Evolutionary conservation across 2,797 vertebrate genomes (phyloP), one percentile per base, ranked within the genome.

Genomic region (Hemibagrus guttatus): DNA sequence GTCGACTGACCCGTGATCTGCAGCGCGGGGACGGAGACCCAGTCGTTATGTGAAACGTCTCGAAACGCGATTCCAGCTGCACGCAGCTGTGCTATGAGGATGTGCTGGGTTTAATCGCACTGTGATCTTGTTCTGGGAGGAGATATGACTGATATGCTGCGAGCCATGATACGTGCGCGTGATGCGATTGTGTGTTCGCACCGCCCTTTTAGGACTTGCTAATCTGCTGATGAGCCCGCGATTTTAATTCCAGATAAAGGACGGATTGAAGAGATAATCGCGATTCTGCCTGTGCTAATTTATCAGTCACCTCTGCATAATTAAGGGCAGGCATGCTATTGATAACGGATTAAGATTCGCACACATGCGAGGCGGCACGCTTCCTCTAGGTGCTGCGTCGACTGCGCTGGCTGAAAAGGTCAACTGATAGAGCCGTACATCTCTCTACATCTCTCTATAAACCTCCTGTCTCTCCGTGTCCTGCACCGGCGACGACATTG

Each of bases 171-270:
- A 3, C 3, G 21, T 17, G 58, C 26, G 31, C 1, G 1, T 42
- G 56, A 28, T 78, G 28, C 21, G 21, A 19, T 56, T 79, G 86
- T 87, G 85, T 66, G 21, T 80, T 76, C 74, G 14, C 42, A 69
- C 61, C 84, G 75, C 68, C 84, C 76, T 78, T 83, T 84, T 81
- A 49, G 83, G 71, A 31, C 87, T 80, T 42, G 76, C 6, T 88
- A 88, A 81, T 78, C 69, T 76, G 66, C 78, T 87, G 90, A 89
- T 88, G 83, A 90, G 86, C 78, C 88, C 86, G 88, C 59, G 91
- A 91, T 91, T 91, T 89, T 87, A 91, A 89, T 89, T 90, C 89
- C 83, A 91, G 90, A 91, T 91, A 91, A 35, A 26, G 59, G 78
- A 85, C 75, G 75, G 89, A 88, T 87, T 87, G 82, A 84, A 54